Evolutionary conservation across 2,113 vertebrate species (phyloP).

Genomic region (Carassius auratus): DNA sequence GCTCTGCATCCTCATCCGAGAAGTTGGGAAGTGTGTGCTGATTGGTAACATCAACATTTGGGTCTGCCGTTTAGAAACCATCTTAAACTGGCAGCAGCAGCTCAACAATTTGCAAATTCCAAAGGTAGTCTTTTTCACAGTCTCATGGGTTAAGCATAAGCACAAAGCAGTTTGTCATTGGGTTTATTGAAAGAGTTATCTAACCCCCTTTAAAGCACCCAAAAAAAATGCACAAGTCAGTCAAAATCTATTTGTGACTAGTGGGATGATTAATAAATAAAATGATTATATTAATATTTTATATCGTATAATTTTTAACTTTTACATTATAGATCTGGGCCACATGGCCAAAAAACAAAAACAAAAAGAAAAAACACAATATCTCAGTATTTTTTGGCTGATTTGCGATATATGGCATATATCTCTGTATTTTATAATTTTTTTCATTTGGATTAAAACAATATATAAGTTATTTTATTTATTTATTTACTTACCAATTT

Average conservation of each 20-base stretch:
- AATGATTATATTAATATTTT: neutral
- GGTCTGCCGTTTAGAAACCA: slow-evolving; percentile 87
- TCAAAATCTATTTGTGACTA: neutral
- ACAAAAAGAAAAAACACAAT: too few relatives aligned
- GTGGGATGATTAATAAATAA: neutral
- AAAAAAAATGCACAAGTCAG: too few relatives aligned
- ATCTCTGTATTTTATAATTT: too few relatives aligned
- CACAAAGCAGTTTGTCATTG: neutral
- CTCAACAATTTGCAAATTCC: slow-evolving; percentile 91
- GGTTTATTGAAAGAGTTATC: neutral
- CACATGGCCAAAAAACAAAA: too few relatives aligned
- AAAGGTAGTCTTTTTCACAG: slow-evolving; percentile 74
- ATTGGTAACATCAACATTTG: slow-evolving; percentile 95
- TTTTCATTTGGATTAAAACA: too few relatives aligned
- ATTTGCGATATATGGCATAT: too few relatives aligned
- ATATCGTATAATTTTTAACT: too few relatives aligned
- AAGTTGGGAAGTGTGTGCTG: slow-evolving; percentile 88
- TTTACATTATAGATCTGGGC: too few relatives aligned
- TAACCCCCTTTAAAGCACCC: too few relatives aligned
- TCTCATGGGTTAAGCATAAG: neutral
- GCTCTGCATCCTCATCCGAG: slow-evolving; percentile 83
- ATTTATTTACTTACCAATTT: too few relatives aligned
- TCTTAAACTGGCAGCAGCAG: slow-evolving; percentile 90
- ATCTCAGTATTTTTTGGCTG: too few relatives aligned
- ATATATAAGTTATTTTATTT: too few relatives aligned